Evolutionary conservation across 2,113 vertebrate species (phyloP).

Genomic region (Zosterops hypoxanthus): DNA sequence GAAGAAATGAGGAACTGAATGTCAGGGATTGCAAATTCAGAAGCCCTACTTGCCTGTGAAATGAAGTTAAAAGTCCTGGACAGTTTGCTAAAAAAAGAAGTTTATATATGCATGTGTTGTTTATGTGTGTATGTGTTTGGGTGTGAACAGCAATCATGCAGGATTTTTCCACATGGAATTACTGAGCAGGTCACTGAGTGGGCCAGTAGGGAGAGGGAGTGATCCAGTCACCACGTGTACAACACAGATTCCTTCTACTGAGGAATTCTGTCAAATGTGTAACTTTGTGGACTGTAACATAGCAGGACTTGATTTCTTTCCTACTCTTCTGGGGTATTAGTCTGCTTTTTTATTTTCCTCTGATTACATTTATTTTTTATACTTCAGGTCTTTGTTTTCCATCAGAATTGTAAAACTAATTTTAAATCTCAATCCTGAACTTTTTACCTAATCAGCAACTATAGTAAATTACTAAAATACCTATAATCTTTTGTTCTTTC

Average conservation of each 20-base stretch:
- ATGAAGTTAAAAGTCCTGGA: not conserved
- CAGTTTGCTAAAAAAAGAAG: not conserved
- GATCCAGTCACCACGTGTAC: not conserved
- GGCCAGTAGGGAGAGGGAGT: not conserved
- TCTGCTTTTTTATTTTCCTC: not conserved
- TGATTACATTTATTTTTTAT: not conserved
- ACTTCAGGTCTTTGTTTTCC: not conserved
- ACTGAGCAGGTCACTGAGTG: not conserved
- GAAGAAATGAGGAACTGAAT: not conserved
- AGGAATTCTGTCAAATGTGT: not conserved
- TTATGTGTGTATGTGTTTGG: not conserved
- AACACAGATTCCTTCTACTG: not conserved
- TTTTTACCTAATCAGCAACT: not conserved
- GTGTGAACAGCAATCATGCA: not conserved
- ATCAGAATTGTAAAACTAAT: not conserved
- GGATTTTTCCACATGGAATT: not conserved
- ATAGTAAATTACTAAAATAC: not conserved
- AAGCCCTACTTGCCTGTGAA: not conserved
- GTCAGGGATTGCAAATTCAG: not conserved
- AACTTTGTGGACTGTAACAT: not conserved
- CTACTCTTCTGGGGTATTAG: not conserved
- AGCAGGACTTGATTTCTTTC: not conserved
- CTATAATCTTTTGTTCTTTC: not conserved
- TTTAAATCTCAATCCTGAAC: not conserved
- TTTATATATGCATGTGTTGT: not conserved